These are phyloP conservation scores for Acanthacorydalis orientalis DNA, from an alignment of 2,888 invertebrate genomes.

Conservation along the genomic window DNA sequence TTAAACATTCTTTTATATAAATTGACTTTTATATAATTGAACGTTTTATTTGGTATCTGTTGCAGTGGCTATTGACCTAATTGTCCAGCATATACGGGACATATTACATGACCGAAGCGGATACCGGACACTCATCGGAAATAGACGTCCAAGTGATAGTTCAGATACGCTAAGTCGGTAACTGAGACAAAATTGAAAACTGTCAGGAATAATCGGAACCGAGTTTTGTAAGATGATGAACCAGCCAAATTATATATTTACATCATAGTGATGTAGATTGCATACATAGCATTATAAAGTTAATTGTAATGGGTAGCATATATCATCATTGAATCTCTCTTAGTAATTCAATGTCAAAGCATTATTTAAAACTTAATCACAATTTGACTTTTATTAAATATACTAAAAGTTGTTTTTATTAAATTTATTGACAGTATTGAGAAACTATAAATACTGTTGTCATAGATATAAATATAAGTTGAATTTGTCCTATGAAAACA, in stretches of 20 bases:
- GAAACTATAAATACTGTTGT: too few relatives aligned
- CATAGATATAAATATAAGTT: too few relatives aligned
- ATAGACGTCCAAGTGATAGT: constrained; percentile 19
- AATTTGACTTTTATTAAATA: not conserved
- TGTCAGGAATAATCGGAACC: too few relatives aligned
- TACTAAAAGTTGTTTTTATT: not conserved
- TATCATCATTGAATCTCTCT: not conserved
- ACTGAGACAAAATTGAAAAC: constrained; percentile 8
- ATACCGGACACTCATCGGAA: not conserved
- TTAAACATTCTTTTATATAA: too few relatives aligned
- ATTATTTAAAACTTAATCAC: not conserved
- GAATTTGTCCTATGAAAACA: too few relatives aligned
- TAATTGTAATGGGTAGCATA: not conserved
- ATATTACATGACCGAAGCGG: constrained; percentile 45
- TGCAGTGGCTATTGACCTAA: constrained; percentile 99
- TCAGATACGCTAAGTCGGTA: constrained; percentile 36
- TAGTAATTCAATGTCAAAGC: not conserved
- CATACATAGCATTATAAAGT: not conserved
- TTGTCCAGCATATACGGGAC: constrained; percentile 98
- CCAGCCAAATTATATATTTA: not conserved
- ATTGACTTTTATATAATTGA: too few relatives aligned
- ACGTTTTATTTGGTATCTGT: constrained; percentile 28
- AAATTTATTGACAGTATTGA: too few relatives aligned
- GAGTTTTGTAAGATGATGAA: not conserved
- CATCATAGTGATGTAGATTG: not conserved